Base-by-base conservation (phyloP, 2,797 vertebrate species). In the Eulemur rubriventer region DNA sequence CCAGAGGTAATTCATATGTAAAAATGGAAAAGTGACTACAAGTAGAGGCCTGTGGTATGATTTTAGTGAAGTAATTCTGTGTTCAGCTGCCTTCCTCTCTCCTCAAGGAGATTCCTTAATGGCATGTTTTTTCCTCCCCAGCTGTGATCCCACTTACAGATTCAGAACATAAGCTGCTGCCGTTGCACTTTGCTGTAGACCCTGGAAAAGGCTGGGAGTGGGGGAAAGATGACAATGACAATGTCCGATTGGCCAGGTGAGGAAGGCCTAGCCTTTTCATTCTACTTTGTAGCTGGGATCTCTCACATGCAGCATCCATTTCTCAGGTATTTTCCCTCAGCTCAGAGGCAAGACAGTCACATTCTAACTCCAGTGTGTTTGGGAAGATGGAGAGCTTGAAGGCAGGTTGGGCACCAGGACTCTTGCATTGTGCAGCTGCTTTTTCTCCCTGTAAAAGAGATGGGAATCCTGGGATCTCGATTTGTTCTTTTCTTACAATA, bases 101-200 rank as follows among this genome's bases (percentile, higher is more conserved):
- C 57, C 78, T 69, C 22, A n/a, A 10, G 63, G 61, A 87, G 65
- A 79, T 46, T 83, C 55, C 55, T 67, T 95, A 79, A 96, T 30
- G 16, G 26, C 13, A 1, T 91, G 61, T 86, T 63, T 95, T 79
- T 91, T 70, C 78, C 88, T 79, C 79, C 3, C 28, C 98, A 99
- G 99, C 99, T 33, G 99, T 99, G 98, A 99, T 99, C 97, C 99
- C 99, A 5, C 99, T 99, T 98, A 99, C 99, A 0, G 99, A 99
- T 98, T 99, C 99, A 0, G 99, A 99, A 97, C 99, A 99, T 98
- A 99, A 99, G 97, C 99, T 99, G 99, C 99, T 99, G 63, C 99
- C 99, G 0, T 98, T 99, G 96, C 99, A 99, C 98, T 99, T 99
- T 11, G 99, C 99, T 0, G 99, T 99, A 98, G 99, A 99, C 86